Conservation (phyloP, 2,113 vertebrate genomes). For the Hiodon alosoides region DNA sequence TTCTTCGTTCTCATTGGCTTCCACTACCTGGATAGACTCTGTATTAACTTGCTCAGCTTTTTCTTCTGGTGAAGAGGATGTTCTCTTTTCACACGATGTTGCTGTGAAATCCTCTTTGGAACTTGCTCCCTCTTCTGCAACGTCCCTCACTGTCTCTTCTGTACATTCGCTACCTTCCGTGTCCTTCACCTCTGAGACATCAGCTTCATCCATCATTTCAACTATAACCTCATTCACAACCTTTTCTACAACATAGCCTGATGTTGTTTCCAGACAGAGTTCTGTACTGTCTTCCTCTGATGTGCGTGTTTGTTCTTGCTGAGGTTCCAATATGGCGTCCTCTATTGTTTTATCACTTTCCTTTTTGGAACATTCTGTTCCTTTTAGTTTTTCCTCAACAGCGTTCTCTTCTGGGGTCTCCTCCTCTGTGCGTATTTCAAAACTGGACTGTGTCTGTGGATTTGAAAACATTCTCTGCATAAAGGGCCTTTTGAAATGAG, state of each 20-base stretch:
- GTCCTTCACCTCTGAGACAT: background rate
- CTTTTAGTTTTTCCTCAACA: slow-evolving; percentile 29
- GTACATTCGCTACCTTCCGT: slow-evolving; percentile 5
- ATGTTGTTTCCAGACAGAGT: background rate
- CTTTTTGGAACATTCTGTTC: slow-evolving; percentile 6
- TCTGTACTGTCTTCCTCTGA: slow-evolving; percentile 27
- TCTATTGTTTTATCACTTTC: slow-evolving; percentile 27
- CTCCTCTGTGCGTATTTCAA: slow-evolving; percentile 68
- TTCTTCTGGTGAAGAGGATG: slow-evolving; percentile 63
- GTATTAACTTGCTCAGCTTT: slow-evolving; percentile 49
- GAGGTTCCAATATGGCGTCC: slow-evolving; percentile 30
- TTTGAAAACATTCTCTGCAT: slow-evolving; percentile 75
- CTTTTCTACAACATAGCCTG: slow-evolving; percentile 9
- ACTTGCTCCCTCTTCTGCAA: slow-evolving; percentile 11
- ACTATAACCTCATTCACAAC: slow-evolving; percentile 21
- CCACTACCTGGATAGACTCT: slow-evolving; percentile 43
- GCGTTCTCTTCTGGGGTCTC: slow-evolving; percentile 42
- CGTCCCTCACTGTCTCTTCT: slow-evolving; percentile 10
- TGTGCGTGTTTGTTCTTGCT: slow-evolving; percentile 22
- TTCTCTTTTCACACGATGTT: slow-evolving; percentile 36
- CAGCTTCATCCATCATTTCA: slow-evolving; percentile 4
- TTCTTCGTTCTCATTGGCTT: slow-evolving; percentile 41
- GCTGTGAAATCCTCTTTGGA: slow-evolving; percentile 29
- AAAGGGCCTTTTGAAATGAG: slow-evolving; percentile 81
- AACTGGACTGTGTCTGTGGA: slow-evolving; percentile 55